Conservation (phyloP, 2,888 invertebrate species). For the Encarsia formosa region DNA sequence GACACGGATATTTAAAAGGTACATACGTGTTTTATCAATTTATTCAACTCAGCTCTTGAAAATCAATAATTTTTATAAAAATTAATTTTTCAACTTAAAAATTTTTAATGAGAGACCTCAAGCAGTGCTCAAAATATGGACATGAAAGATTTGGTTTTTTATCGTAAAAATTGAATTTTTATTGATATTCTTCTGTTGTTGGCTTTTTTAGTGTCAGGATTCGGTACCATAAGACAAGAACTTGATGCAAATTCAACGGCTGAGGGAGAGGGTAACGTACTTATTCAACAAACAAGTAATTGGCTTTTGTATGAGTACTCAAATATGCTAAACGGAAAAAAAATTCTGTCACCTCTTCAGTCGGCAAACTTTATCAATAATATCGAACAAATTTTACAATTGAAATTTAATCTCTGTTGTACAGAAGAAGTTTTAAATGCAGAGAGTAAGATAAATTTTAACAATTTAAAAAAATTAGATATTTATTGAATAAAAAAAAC, state of each 20-base stretch:
- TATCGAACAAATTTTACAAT: constrained; percentile 55
- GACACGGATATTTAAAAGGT: constrained; percentile 86
- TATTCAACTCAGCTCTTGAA: no score
- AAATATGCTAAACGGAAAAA: constrained; percentile 43
- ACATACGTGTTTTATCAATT: no score
- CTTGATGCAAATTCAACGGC: constrained; percentile 86
- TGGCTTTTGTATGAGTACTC: constrained; percentile 70
- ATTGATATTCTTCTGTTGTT: no score
- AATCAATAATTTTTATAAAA: no score
- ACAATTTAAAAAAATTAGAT: not conserved
- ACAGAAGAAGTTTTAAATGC: constrained; percentile 56
- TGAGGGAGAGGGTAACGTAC: constrained; percentile 87
- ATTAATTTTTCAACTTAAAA: no score
- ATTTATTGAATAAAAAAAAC: no score
- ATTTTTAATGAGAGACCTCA: no score
- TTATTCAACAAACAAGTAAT: constrained; percentile 84
- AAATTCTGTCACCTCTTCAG: constrained; percentile 59
- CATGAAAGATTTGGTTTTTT: no score
- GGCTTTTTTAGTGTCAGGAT: constrained; percentile 61
- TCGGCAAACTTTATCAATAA: constrained; percentile 64
- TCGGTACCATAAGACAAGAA: constrained; percentile 73
- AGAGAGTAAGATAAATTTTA: constrained; percentile 50
- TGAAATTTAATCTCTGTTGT: constrained; percentile 54
- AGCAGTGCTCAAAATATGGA: no score
- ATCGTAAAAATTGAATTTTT: no score